Evolutionary conservation across 2,797 vertebrate species (phyloP), one percentile per base, ranked within the genome.

Genomic region (Diglossa cyanea): DNA sequence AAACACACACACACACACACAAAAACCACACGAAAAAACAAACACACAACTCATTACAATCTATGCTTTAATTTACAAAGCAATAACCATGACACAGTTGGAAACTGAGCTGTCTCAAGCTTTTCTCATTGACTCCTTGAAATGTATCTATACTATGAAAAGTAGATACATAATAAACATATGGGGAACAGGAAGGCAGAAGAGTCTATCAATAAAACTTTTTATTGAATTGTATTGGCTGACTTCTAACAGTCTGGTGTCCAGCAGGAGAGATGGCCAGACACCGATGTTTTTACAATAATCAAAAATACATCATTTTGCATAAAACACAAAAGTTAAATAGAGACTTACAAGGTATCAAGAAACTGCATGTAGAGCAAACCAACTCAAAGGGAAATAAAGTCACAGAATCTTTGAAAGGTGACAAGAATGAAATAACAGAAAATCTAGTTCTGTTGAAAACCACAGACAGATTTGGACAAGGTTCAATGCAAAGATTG

Each of bases 21-120:
- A 61, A 87, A 96, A 95, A 65, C 45, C 30, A 61, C 81, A 95
- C 30, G 33, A 94, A 95, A 75, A 92, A 96, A 95, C 95, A 86
- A 91, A 86, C 50, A 68, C 48, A 33, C 88, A 87, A 88, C 85
- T 92, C 68, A 61, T 89, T 95, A 96, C 54, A 94, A 92, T 96
- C 74, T 91, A 94, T 94, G 92, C 51, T 96, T 96, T 73, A 93
- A 94, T 91, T 96, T 96, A 77, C 83, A 96, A 96, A 95, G 67
- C 42, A 89, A 94, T 82, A 94, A 93, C 83, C 70, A 94, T 5
- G 45, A 94, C 74, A 94, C 26, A 94, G 67, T 85, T 54, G 93
- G 86, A 95, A 95, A 91, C 39, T 61, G 39, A 83, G 44, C 45
- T 90, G 78, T 48, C 73, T 81, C 74, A 96, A 88, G 70, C 20